Evolutionary conservation across 2,888 invertebrate species (phyloP), one percentile per base, ranked within the genome.

Genomic region (Diarsia rubi): DNA sequence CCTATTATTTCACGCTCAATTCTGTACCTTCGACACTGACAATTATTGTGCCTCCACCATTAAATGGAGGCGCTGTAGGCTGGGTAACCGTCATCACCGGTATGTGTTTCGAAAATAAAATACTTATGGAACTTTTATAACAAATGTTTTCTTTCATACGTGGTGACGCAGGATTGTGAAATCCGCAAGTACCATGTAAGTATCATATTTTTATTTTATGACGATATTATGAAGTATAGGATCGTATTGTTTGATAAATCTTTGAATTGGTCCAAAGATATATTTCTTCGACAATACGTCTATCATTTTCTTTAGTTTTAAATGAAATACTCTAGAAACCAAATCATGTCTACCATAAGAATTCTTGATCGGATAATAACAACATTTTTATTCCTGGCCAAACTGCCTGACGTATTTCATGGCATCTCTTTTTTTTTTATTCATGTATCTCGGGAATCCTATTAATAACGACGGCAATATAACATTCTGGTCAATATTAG

Each of bases 71-170:
- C 27, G 44, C 6, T 16, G 79, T 93, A 94, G 59, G 77, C 42
- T 72, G 91, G 91, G 76, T 93, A 93, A 54, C 92, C 90, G 76
- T 93, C 90, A 49, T 84, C 84, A 16, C 88, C 89, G 27, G 90
- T 91, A 63, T 86, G 79, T 16, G 91, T 93, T 65, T 91, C 88
- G n/a, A 63, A 66, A 42, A 85, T 74, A 69, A 89, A 85, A 62
- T 44, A 11, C 66, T 82, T 63, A 44, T 90, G 88, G 77, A 73
- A 91, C 49, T 81, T 78, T 88, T 95, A 0, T 88, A 81, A 82
- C 95, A 95, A 63, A 83, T 80, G 0, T 87, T 88, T 44, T 92
- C 86, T 68, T 81, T 83, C 92, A 82, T 84, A 24, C 77, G 76
- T 70, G 78, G 65, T 78, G 72, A 68, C n/a, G 66, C 27, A 16